phyloP scores from a whole-genome alignment of 2,113 vertebrate species.

The Siphamia tubifer region DNA sequence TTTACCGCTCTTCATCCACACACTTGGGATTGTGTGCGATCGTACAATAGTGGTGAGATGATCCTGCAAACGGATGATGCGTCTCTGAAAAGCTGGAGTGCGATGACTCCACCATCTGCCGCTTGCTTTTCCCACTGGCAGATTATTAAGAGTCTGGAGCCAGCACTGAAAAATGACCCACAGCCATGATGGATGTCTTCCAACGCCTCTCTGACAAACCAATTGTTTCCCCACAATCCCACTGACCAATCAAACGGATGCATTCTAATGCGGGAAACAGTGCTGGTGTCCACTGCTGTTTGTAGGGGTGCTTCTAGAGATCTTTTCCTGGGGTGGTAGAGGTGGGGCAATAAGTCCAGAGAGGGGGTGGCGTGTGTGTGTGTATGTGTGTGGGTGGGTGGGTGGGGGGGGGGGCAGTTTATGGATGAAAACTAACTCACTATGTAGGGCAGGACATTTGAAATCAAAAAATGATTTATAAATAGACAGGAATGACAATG shows the following conservation, averaged over 20 bases:
- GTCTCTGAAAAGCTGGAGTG: conserved; percentile 36
- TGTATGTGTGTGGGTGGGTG: too few relatives aligned
- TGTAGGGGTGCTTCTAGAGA: too few relatives aligned
- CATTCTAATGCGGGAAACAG: conserved; percentile 12
- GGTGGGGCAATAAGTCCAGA: too few relatives aligned
- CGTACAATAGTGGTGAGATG: conserved; percentile 11
- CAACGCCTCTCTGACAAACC: conserved; percentile 26
- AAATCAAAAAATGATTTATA: too few relatives aligned
- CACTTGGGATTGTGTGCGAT: conserved; percentile 15
- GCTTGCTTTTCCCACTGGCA: conserved; percentile 18
- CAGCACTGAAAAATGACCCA: conserved; percentile 5
- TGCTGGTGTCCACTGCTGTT: neutral
- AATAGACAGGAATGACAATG: too few relatives aligned
- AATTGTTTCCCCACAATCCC: conserved; percentile 29
- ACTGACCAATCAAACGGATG: conserved; percentile 47
- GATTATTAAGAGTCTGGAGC: conserved; percentile 18
- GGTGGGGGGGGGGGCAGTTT: too few relatives aligned
- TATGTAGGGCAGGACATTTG: too few relatives aligned
- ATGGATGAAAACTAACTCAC: too few relatives aligned
- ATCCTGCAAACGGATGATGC: conserved; percentile 21
- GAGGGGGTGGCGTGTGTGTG: too few relatives aligned
- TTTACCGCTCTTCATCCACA: conserved; percentile 8
- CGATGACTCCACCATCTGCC: conserved; percentile 38
- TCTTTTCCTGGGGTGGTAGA: too few relatives aligned
- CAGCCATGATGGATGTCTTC: conserved; percentile 25